Conservation (phyloP, 2,888 invertebrate genomes). For the Stramonita haemastoma region DNA sequence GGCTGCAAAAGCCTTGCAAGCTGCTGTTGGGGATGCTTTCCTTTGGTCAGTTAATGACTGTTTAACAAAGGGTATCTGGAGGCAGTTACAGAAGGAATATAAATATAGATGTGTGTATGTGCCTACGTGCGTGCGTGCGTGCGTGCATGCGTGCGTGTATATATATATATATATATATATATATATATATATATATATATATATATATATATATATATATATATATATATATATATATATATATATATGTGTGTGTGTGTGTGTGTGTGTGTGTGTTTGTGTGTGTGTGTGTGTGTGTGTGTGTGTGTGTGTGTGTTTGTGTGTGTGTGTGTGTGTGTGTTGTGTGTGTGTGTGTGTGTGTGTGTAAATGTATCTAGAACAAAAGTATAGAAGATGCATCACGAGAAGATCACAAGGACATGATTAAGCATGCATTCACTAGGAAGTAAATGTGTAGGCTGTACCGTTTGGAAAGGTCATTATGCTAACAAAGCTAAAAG, state of each 20-base stretch:
- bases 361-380: background rate
- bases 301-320: constrained; percentile 31
- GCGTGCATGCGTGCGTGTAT: background rate
- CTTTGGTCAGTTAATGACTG: no score
- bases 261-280: constrained; percentile 33
- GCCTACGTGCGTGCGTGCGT: constrained; percentile 28
- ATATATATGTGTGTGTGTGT: constrained; percentile 26
- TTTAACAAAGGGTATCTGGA: background rate
- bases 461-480: no score
- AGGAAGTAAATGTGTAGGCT: no score
- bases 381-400: no score
- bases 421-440: no score
- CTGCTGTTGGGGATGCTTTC: no score
- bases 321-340: constrained; percentile 29
- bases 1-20: no score
- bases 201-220: background rate
- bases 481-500: no score
- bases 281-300: constrained; percentile 30
- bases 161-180: background rate
- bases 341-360: constrained; percentile 13
- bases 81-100: background rate
- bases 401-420: no score
- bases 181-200: background rate
- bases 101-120: constrained; percentile 11
- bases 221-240: background rate